A percentile compares a stretch with the other conserved stretches of the same genome.
These are phyloP conservation scores for Danaus chrysippus DNA, from an alignment of 2,888 invertebrate species.

Conservation along the genomic window DNA sequence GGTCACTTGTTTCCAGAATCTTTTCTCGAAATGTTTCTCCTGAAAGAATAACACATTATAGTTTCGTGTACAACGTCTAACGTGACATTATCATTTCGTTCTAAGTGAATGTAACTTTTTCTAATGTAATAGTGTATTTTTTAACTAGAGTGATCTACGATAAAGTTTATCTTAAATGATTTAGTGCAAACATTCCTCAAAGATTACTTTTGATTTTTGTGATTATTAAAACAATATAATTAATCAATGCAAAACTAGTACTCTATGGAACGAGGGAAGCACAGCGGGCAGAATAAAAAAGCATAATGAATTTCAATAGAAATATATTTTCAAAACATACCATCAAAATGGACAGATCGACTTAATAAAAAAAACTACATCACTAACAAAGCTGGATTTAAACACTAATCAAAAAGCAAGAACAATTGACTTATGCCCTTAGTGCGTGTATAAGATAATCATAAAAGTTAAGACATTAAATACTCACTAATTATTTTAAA, in stretches of 20 bases:
- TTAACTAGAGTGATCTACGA: too few species aligned
- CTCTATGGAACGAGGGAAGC: conserved; percentile 43
- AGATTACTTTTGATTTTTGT: not conserved
- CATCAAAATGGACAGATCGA: conserved; percentile 70
- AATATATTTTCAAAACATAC: conserved; percentile 74
- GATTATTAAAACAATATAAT: not conserved
- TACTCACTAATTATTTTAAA: conserved; percentile 38
- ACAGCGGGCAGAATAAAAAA: conserved; percentile 70
- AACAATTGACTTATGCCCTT: conserved; percentile 55
- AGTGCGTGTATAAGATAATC: conserved; percentile 36
- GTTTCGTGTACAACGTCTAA: not conserved
- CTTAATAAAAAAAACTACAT: conserved; percentile 51
- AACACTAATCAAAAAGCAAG: conserved; percentile 47
- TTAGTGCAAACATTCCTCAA: conserved; percentile 4
- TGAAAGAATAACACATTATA: conserved; percentile 59
- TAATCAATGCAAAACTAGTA: conserved; percentile 4
- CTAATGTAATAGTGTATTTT: not conserved
- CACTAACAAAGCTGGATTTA: conserved; percentile 67
- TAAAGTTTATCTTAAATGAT: not conserved
- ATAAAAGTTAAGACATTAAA: conserved; percentile 31
- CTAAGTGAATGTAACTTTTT: not conserved
- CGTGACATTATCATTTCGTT: not conserved
- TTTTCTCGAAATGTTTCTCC: conserved; percentile 87
- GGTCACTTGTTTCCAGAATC: conserved; percentile 89
- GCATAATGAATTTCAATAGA: conserved; percentile 68